A percentile compares a stretch with the other conserved stretches of the same genome.
phyloP scores from a whole-genome alignment of 2,888 invertebrate genomes.

The Phengaris arion region DNA sequence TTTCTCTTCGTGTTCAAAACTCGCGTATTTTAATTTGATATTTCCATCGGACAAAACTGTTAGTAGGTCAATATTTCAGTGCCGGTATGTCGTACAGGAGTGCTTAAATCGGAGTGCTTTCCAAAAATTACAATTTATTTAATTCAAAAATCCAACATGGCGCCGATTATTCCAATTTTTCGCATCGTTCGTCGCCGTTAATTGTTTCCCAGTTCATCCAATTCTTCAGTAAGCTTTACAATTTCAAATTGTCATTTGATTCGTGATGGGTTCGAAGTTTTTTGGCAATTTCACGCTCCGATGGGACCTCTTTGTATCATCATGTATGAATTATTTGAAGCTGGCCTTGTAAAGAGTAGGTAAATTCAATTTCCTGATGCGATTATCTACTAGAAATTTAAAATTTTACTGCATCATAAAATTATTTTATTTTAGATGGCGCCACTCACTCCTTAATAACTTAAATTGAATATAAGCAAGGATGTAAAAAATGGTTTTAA shows the following conservation, averaged over 20 bases:
- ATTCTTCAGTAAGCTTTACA: constrained; percentile 74
- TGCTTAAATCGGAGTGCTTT: constrained; percentile 47
- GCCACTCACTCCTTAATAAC: no score
- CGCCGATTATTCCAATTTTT: constrained; percentile 72
- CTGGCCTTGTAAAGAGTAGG: neutral
- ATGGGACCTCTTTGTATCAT: constrained; percentile 49
- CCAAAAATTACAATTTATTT: constrained; percentile 62
- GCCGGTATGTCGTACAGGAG: constrained; percentile 33
- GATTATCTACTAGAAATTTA: neutral
- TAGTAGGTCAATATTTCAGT: constrained; percentile 46
- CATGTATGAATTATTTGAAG: constrained; percentile 23
- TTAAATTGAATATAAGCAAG: no score
- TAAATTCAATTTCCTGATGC: neutral
- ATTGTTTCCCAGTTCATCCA: constrained; percentile 71
- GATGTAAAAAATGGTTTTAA: no score
- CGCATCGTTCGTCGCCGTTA: constrained; percentile 60
- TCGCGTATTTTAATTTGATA: constrained; percentile 31
- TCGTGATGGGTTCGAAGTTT: constrained; percentile 75
- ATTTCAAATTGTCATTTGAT: constrained; percentile 77
- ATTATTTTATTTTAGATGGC: no score
- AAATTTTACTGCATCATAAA: neutral
- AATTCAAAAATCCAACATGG: constrained; percentile 57
- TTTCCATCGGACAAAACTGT: constrained; percentile 36
- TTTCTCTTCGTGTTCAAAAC: constrained; percentile 31
- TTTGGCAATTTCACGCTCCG: constrained; percentile 75